Conservation (phyloP, 2,113 vertebrate genomes). For the Macaca fascicularis region DNA sequence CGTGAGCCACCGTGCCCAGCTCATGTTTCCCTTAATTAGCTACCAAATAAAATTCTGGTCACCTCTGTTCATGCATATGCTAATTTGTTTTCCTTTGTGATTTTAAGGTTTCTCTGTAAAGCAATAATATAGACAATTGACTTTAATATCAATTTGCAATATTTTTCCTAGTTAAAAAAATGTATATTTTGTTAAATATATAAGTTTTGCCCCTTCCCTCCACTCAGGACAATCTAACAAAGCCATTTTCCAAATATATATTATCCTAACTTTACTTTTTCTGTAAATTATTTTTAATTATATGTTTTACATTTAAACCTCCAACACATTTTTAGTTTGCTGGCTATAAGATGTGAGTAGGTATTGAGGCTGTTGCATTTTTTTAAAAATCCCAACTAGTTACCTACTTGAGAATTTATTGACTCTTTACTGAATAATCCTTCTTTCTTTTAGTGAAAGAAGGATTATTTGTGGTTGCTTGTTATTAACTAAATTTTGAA, state of each 20-base stretch:
- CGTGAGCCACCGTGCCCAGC: rapidly evolving
- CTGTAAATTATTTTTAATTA: neutral
- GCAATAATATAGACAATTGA: neutral
- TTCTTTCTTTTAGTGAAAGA: neutral
- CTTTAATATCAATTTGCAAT: neutral
- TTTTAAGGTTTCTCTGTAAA: neutral
- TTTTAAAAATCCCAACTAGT: neutral
- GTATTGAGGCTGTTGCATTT: neutral
- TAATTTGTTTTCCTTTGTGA: neutral
- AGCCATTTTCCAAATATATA: neutral
- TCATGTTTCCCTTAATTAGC: neutral
- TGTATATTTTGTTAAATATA: neutral
- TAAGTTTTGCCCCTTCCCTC: neutral
- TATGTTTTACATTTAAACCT: neutral
- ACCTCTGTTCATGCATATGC: neutral
- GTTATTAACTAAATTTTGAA: neutral
- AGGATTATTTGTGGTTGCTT: neutral
- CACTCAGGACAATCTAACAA: neutral
- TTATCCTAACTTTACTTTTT: no score
- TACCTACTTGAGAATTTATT: neutral
- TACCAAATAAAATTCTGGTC: neutral
- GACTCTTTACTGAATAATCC: neutral
- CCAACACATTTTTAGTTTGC: neutral
- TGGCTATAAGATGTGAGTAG: neutral
- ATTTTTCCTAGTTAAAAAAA: neutral